Conservation (phyloP, 2,113 vertebrate species). For the Rhinopomastus cyanomelas region DNA sequence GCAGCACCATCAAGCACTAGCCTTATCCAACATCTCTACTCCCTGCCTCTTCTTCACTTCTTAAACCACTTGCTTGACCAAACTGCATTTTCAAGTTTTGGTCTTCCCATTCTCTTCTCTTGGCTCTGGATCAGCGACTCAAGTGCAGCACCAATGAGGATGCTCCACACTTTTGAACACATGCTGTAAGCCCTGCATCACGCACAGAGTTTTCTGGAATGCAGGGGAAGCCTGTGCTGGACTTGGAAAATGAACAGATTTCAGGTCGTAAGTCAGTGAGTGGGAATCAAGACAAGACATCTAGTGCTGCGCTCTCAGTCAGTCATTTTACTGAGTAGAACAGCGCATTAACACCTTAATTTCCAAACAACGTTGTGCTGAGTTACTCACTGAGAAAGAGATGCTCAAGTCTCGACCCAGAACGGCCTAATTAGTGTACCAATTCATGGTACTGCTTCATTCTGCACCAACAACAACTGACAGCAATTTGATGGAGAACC, state of each 20-base stretch:
- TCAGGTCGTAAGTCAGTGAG: not conserved
- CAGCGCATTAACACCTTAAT: not conserved
- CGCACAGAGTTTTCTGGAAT: not conserved
- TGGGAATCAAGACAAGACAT: slow-evolving; percentile 17
- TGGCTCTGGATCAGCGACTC: not conserved
- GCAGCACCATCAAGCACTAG: not conserved
- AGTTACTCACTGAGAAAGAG: not conserved
- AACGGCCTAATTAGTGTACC: not conserved
- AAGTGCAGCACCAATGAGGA: not conserved
- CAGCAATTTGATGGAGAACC: slow-evolving; percentile 34
- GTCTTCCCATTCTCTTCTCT: no score
- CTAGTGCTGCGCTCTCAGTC: not conserved
- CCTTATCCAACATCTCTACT: not conserved
- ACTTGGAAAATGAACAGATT: slow-evolving; percentile 15
- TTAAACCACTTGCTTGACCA: not conserved
- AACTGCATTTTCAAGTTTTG: not conserved
- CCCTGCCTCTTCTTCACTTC: not conserved
- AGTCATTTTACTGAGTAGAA: not conserved
- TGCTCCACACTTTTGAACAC: not conserved
- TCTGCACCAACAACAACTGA: slow-evolving; percentile 28
- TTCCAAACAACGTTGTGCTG: slow-evolving; percentile 27
- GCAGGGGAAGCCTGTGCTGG: not conserved
- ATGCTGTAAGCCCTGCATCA: not conserved
- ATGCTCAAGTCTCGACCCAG: not conserved
- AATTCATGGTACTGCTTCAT: no score